Conservation (phyloP, 2,797 vertebrate species). For the Lates japonicus region DNA sequence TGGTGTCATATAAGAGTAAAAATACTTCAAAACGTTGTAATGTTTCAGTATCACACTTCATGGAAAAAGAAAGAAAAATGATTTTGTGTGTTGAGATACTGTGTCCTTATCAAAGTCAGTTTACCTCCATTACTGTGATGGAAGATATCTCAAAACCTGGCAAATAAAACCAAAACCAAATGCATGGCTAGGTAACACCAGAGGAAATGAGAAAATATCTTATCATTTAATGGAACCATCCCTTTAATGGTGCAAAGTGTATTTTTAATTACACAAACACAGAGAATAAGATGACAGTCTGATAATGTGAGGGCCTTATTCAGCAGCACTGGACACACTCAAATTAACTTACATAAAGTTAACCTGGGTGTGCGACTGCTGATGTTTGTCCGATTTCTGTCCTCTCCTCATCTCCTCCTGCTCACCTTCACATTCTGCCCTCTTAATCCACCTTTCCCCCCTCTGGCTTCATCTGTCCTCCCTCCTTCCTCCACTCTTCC, state of each 20-base stretch:
- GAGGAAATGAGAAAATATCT: neutral
- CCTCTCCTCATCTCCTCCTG: constrained; percentile 52
- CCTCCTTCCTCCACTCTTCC: constrained; percentile 58
- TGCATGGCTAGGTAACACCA: neutral
- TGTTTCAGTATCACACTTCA: too few species aligned
- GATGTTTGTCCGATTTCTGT: constrained; percentile 33
- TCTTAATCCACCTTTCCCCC: constrained; percentile 71
- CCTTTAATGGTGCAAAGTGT: neutral
- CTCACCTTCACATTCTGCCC: constrained; percentile 71
- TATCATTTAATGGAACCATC: too few species aligned
- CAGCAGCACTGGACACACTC: neutral
- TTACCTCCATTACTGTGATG: neutral
- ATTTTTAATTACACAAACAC: neutral
- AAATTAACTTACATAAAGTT: neutral
- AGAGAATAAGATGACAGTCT: neutral
- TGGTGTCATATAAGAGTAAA: too few species aligned
- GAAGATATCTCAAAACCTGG: neutral
- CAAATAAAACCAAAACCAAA: neutral
- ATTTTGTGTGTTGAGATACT: neutral
- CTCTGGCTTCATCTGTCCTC: constrained; percentile 64
- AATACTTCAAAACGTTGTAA: too few species aligned
- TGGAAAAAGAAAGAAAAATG: too few species aligned
- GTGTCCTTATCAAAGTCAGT: neutral
- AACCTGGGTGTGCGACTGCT: constrained; percentile 14
- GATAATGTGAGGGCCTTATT: neutral